A percentile compares a stretch with the other conserved stretches of the same genome.
phyloP scores from a whole-genome alignment of 2,113 vertebrate species.

The Lophotis ruficrista region DNA sequence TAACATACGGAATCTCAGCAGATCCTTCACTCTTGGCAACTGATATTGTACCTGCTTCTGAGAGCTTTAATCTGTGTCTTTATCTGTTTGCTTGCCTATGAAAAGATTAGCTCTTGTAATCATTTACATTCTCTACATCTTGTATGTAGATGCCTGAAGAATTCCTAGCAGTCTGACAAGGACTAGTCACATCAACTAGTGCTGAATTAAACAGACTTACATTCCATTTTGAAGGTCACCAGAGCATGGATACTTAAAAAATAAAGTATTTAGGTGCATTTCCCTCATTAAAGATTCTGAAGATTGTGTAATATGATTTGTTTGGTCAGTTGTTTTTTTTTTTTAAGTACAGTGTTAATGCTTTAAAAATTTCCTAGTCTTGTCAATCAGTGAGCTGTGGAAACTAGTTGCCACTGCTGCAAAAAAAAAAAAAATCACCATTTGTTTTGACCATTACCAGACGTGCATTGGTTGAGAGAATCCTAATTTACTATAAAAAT shows the following conservation, averaged over 20 bases:
- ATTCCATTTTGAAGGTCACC: neutral
- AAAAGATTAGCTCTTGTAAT: neutral
- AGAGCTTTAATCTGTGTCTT: neutral
- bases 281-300: neutral
- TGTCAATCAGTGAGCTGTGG: neutral
- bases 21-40: neutral
- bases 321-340: neutral
- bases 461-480: neutral
- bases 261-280: neutral
- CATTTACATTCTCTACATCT: neutral
- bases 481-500: neutral
- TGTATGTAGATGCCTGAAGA: neutral
- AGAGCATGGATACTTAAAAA: neutral
- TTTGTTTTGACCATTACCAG: neutral
- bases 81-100: neutral
- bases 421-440: neutral
- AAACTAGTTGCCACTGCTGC: neutral
- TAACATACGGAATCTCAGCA: neutral
- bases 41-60: neutral
- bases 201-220: neutral
- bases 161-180: neutral
- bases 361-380: neutral
- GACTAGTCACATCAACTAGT: neutral
- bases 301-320: neutral
- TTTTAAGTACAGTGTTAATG: neutral